Conservation (phyloP, 2,888 invertebrate species). For the Eristalis pertinax region DNA sequence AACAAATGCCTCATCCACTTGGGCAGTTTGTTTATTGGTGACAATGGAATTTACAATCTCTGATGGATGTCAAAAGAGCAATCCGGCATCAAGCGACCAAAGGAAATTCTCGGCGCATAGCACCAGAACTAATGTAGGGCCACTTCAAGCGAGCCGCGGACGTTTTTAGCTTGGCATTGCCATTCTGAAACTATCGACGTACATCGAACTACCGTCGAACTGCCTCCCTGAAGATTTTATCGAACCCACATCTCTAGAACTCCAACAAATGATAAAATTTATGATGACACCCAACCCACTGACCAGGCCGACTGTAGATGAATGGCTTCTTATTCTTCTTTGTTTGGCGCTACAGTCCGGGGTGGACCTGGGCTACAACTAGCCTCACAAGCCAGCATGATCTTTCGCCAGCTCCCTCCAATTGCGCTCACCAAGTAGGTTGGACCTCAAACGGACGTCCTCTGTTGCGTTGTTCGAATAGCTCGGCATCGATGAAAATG, state of each 20-base stretch:
- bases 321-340: constrained; percentile 81
- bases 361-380: too few species aligned
- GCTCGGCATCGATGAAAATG: too few species aligned
- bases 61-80: constrained; percentile 84
- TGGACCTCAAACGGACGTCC: too few species aligned
- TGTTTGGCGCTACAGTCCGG: too few species aligned
- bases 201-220: constrained; percentile 86
- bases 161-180: constrained; percentile 88
- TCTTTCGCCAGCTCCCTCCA: too few species aligned
- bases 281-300: constrained; percentile 84
- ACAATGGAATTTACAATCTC: constrained; percentile 85
- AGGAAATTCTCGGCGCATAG: constrained; percentile 89
- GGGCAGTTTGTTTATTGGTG: constrained; percentile 88
- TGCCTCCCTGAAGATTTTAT: constrained; percentile 84
- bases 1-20: constrained; percentile 86
- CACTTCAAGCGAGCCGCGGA: constrained; percentile 87
- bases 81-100: constrained; percentile 84
- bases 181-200: constrained; percentile 87
- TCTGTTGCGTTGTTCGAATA: too few species aligned
- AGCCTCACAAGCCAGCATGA: too few species aligned
- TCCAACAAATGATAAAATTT: constrained; percentile 82
- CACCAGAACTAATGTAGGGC: constrained; percentile 86
- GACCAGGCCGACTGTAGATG: constrained; percentile 83
- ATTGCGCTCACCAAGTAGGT: too few species aligned
- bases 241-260: constrained; percentile 81